Conservation (phyloP, 2,113 vertebrate genomes). For the Beaufortia kweichowensis region DNA sequence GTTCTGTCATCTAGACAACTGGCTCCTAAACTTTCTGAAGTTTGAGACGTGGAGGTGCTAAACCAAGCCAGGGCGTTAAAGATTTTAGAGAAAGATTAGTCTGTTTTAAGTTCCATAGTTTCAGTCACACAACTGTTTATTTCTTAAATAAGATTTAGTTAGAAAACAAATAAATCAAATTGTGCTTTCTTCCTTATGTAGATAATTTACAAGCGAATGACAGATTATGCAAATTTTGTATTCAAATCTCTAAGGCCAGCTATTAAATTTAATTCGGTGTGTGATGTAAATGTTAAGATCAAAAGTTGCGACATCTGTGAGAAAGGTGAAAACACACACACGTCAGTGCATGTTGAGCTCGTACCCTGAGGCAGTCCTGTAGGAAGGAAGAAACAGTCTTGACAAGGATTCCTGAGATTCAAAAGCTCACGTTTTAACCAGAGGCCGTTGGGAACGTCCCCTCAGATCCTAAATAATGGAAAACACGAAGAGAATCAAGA, state of each 20-base stretch:
- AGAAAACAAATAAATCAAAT: background rate
- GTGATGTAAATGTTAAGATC: background rate
- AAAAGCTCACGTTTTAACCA: background rate
- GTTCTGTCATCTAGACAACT: background rate
- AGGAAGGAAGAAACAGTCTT: background rate
- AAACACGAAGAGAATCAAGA: background rate
- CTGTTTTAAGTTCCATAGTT: background rate
- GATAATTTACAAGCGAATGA: no score
- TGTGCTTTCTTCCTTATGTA: no score
- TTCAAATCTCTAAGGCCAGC: background rate
- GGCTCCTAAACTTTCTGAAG: slow-evolving; percentile 17
- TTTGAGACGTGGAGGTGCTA: slow-evolving; percentile 27
- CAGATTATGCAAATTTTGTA: background rate
- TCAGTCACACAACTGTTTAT: background rate
- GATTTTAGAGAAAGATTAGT: background rate
- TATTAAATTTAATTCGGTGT: background rate
- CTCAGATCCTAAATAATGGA: slow-evolving; percentile 11
- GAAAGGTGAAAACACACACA: slow-evolving; percentile 1
- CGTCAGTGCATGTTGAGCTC: background rate
- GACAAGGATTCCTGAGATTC: background rate
- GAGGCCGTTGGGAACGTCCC: background rate
- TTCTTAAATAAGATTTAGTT: background rate
- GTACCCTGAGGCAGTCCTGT: background rate
- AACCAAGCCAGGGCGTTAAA: background rate
- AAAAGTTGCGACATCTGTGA: slow-evolving; percentile 15